Evolutionary conservation across 2,888 invertebrate genomes (phyloP).

Genomic region (Eulithis prunata): DNA sequence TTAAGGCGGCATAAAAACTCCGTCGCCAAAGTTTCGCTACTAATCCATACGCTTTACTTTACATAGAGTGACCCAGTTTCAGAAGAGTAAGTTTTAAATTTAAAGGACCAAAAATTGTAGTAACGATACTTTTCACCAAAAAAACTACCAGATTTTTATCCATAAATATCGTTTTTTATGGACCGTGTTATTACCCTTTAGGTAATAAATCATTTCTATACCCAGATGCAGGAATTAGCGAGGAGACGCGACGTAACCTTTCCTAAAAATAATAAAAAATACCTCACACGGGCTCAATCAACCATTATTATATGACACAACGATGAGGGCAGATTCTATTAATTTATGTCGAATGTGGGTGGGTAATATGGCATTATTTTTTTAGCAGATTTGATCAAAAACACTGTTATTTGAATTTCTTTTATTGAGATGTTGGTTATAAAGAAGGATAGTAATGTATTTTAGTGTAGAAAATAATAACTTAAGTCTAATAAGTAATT

Average conservation of each 20-base stretch:
- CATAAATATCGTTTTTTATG: slow-evolving; percentile 17
- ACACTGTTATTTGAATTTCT: slow-evolving; percentile 72
- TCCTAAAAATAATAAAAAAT: slow-evolving; percentile 74
- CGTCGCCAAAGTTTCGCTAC: too few relatives aligned
- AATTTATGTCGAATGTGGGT: slow-evolving; percentile 84
- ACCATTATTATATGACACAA: slow-evolving; percentile 78
- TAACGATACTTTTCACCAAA: too few relatives aligned
- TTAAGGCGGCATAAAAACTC: too few relatives aligned
- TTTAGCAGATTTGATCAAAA: slow-evolving; percentile 61
- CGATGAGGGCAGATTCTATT: slow-evolving; percentile 81
- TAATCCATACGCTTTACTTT: too few relatives aligned
- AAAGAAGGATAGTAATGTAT: slow-evolving; percentile 39
- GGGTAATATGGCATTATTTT: slow-evolving; percentile 81
- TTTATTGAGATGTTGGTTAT: slow-evolving; percentile 67
- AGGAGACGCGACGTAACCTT: slow-evolving; percentile 62
- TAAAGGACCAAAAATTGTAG: too few relatives aligned
- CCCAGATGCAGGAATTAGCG: slow-evolving; percentile 74
- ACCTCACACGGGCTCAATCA: slow-evolving; percentile 81
- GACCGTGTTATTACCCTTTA: slow-evolving; percentile 60
- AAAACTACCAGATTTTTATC: slow-evolving; percentile 3
- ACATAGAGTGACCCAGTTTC: too few relatives aligned
- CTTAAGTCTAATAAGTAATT: not conserved
- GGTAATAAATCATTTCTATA: slow-evolving; percentile 69
- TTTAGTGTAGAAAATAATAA: slow-evolving; percentile 2
- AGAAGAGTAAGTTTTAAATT: too few relatives aligned